These are phyloP conservation scores for Unio pictorum DNA, from an alignment of 2,888 invertebrate species.

Conservation along the genomic window DNA sequence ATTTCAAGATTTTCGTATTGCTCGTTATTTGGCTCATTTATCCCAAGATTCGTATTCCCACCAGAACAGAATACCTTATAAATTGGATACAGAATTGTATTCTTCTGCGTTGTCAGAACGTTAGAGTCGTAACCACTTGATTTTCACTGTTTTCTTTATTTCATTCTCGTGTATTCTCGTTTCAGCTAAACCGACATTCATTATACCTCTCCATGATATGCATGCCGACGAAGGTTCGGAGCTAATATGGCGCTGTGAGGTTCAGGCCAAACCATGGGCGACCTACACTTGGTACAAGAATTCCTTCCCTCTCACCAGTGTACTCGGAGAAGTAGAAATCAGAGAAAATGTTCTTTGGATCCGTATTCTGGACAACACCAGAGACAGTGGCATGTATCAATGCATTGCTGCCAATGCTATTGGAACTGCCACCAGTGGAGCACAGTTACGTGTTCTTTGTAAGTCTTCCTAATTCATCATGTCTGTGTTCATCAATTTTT, in stretches of 20 bases:
- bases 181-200: constrained; percentile 64
- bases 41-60: no score
- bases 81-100: no score
- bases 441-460: constrained; percentile 89
- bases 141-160: no score
- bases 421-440: constrained; percentile 88
- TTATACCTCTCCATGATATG: constrained; percentile 56
- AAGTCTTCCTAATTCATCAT: constrained; percentile 66
- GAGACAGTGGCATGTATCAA: constrained; percentile 95
- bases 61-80: no score
- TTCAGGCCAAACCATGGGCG: constrained; percentile 52
- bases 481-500: no score
- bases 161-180: background rate
- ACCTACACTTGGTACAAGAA: constrained; percentile 63
- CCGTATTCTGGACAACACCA: constrained; percentile 28
- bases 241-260: constrained; percentile 62
- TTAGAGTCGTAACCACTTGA: no score
- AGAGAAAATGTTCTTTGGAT: constrained; percentile 46
- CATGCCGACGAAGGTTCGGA: constrained; percentile 57
- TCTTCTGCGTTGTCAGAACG: no score
- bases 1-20: no score
- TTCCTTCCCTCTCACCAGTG: constrained; percentile 14
- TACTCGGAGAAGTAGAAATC: constrained; percentile 37
- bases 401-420: constrained; percentile 92
- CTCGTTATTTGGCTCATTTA: no score